phyloP scores from a whole-genome alignment of 2,797 vertebrate genomes.

The Diglossa cyanea region DNA sequence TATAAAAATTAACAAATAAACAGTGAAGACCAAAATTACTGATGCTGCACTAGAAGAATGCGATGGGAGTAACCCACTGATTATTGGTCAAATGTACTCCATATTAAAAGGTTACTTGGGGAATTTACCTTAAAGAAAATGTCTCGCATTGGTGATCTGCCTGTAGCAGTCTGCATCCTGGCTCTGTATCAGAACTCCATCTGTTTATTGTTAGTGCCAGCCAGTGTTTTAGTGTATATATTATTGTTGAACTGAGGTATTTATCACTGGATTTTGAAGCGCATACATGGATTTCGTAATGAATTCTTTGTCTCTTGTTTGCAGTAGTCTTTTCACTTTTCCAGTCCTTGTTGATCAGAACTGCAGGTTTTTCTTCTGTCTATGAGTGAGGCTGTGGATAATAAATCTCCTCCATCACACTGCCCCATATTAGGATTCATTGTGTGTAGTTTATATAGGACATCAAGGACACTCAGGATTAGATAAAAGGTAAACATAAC shows the following conservation, averaged over 20 bases:
- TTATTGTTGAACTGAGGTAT: not conserved
- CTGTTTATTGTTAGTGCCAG: not conserved
- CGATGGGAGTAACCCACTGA: not conserved
- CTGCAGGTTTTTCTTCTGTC: not conserved
- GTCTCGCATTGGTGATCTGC: not conserved
- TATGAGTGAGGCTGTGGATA: rapidly evolving
- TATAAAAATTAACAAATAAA: not conserved
- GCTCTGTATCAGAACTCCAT: not conserved
- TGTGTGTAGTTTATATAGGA: not conserved
- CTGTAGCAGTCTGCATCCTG: not conserved
- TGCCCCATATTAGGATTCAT: not conserved
- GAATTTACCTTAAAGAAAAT: not conserved
- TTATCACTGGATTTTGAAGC: not conserved
- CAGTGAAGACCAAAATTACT: not conserved
- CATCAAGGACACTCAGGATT: not conserved
- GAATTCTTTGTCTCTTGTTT: not conserved
- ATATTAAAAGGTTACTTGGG: not conserved
- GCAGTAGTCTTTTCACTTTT: not conserved
- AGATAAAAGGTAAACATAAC: not conserved
- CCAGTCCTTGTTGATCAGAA: not conserved
- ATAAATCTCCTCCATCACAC: not conserved
- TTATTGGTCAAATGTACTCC: not conserved
- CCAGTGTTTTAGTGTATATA: not conserved
- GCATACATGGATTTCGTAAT: rapidly evolving
- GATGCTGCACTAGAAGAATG: not conserved